phyloP scores from a whole-genome alignment of 2,113 vertebrate species.

The Vidua chalybeata region DNA sequence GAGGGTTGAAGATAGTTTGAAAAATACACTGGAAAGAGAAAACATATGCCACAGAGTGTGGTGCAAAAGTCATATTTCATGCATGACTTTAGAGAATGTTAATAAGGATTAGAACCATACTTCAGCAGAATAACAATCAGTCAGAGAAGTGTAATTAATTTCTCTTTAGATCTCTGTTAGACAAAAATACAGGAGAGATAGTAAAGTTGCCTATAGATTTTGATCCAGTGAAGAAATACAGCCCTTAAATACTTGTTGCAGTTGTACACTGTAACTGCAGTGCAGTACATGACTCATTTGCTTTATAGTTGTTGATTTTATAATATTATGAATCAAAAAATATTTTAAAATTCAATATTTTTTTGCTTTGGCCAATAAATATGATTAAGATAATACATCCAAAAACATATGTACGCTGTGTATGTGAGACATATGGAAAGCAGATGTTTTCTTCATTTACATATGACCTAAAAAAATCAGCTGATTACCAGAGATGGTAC shows the following conservation, averaged over 20 bases:
- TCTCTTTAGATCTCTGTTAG: constrained; percentile 77
- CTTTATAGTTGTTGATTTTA: constrained; percentile 54
- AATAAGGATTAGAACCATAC: constrained; percentile 92
- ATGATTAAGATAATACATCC: constrained; percentile 90
- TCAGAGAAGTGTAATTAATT: constrained; percentile 79
- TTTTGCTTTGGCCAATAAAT: constrained; percentile 87
- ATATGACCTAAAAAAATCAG: constrained; percentile 72
- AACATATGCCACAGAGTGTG: constrained; percentile 84
- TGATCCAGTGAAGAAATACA: background rate
- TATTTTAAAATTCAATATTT: constrained; percentile 50
- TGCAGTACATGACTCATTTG: constrained; percentile 31
- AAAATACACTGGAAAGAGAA: constrained; percentile 88
- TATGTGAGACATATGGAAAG: constrained; percentile 84
- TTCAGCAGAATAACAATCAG: constrained; percentile 79
- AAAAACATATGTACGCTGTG: constrained; percentile 83
- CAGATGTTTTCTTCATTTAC: constrained; percentile 85
- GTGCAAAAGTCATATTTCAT: constrained; percentile 87
- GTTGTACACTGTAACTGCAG: constrained; percentile 17
- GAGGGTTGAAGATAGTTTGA: constrained; percentile 79
- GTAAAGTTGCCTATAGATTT: constrained; percentile 48
- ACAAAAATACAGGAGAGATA: constrained; percentile 68
- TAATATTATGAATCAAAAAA: constrained; percentile 54
- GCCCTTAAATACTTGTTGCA: background rate
- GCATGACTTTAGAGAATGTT: constrained; percentile 89
- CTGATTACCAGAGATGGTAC: constrained; percentile 71